These are phyloP conservation scores for Ochlodes sylvanus DNA, from an alignment of 2,888 invertebrate genomes.

Conservation along the genomic window DNA sequence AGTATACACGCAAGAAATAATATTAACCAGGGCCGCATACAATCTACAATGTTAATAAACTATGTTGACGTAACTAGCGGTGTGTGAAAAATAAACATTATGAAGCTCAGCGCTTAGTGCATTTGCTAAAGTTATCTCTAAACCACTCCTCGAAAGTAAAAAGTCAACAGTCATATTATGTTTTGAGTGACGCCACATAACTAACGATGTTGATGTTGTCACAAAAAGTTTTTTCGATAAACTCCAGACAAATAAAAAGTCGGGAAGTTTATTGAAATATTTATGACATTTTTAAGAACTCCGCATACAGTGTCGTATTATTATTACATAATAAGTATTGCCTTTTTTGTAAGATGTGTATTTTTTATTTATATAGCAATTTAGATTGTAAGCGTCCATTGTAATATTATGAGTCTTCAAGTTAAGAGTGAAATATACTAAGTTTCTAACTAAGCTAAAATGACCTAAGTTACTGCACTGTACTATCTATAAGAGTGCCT, in stretches of 20 bases:
- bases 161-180: constrained; percentile 75
- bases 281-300: constrained; percentile 31
- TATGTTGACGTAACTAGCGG: constrained; percentile 63
- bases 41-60: constrained; percentile 65
- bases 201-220: constrained; percentile 56
- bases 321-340: not conserved
- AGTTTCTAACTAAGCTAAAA: too few species aligned
- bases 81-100: constrained; percentile 77
- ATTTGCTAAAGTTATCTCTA: constrained; percentile 80
- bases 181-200: constrained; percentile 64
- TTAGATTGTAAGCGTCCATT: not conserved
- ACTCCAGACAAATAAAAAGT: constrained; percentile 39
- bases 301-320: constrained; percentile 2
- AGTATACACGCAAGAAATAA: constrained; percentile 49
- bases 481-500: too few species aligned
- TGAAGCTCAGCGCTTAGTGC: constrained; percentile 63
- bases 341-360: constrained; percentile 1
- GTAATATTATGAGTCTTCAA: too few species aligned
- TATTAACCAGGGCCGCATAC: constrained; percentile 59
- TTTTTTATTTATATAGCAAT: not conserved
- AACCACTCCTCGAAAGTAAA: constrained; percentile 70
- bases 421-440: too few species aligned
- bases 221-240: constrained; percentile 47
- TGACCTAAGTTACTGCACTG: too few species aligned
- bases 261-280: constrained; percentile 35